These are phyloP conservation scores for Lepus europaeus DNA, from an alignment of 2,113 vertebrate species.

Conservation along the genomic window DNA sequence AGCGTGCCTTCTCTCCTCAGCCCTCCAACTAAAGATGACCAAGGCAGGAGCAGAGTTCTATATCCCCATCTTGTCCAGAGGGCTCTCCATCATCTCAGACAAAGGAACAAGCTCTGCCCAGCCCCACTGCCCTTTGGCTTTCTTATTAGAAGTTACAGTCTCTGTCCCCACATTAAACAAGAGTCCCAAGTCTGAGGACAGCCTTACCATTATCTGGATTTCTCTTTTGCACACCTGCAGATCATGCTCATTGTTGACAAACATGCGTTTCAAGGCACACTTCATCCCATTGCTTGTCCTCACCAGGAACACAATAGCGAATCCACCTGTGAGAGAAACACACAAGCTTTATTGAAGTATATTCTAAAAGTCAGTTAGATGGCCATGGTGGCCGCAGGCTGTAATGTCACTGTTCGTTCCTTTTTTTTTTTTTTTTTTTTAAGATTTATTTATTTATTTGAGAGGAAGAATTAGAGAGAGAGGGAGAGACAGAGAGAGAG, in stretches of 20 bases:
- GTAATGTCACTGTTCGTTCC: neutral
- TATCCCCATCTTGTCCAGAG: neutral
- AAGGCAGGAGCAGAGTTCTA: neutral
- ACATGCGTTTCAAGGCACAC: constrained; percentile 98
- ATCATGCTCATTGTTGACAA: constrained; percentile 98
- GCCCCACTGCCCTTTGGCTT: neutral
- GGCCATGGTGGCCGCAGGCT: neutral
- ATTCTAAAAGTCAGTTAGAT: neutral
- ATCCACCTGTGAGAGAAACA: constrained; percentile 91
- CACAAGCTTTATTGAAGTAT: constrained; percentile 49
- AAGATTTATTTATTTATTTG: too few relatives aligned
- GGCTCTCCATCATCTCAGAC: neutral
- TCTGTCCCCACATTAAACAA: neutral
- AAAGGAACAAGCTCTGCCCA: neutral
- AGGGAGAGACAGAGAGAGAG: too few relatives aligned
- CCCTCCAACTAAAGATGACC: neutral
- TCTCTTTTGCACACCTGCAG: constrained; percentile 97
- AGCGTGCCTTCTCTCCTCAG: neutral
- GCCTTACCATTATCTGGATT: constrained; percentile 98
- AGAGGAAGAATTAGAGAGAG: too few relatives aligned
- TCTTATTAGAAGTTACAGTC: neutral
- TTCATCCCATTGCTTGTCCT: constrained; percentile 95
- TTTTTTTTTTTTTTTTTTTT: too few relatives aligned
- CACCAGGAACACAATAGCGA: constrained; percentile 98
- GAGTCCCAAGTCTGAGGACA: neutral